Conservation (phyloP, 2,888 invertebrate genomes). For the Zaprionus bogoriensis region DNA sequence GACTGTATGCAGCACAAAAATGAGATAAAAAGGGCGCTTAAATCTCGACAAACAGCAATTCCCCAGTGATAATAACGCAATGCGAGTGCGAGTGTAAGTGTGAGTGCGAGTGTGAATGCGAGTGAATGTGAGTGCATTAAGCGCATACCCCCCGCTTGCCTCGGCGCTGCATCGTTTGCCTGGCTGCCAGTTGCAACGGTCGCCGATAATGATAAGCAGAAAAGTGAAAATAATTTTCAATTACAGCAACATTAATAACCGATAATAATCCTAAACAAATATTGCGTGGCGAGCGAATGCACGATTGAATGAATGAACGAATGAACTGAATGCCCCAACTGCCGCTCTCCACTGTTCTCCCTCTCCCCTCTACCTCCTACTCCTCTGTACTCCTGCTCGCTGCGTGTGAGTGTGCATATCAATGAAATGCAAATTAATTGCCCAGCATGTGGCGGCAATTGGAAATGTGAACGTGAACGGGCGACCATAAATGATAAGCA, state of each 20-base stretch:
- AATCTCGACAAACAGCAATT: constrained; percentile 74
- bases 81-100: constrained; percentile 27
- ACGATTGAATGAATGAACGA: too few relatives aligned
- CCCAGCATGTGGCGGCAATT: constrained; percentile 61
- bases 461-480: constrained; percentile 59
- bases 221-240: constrained; percentile 78
- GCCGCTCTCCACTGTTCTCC: background rate
- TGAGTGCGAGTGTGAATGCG: constrained; percentile 21
- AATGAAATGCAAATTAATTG: constrained; percentile 76
- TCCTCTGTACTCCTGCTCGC: background rate
- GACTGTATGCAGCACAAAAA: constrained; percentile 13
- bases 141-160: background rate
- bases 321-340: background rate
- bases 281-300: constrained; percentile 41
- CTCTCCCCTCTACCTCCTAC: background rate
- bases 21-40: constrained; percentile 51
- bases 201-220: constrained; percentile 64
- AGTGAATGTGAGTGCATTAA: constrained; percentile 41
- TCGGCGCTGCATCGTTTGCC: background rate
- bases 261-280: constrained; percentile 79
- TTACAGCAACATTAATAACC: constrained; percentile 78
- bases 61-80: constrained; percentile 60
- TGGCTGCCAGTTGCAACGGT: constrained; percentile 24
- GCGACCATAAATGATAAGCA: constrained; percentile 53
- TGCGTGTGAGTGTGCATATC: constrained; percentile 62